These are phyloP conservation scores for Pterostichus niger DNA, from an alignment of 2,888 invertebrate species.

Conservation along the genomic window DNA sequence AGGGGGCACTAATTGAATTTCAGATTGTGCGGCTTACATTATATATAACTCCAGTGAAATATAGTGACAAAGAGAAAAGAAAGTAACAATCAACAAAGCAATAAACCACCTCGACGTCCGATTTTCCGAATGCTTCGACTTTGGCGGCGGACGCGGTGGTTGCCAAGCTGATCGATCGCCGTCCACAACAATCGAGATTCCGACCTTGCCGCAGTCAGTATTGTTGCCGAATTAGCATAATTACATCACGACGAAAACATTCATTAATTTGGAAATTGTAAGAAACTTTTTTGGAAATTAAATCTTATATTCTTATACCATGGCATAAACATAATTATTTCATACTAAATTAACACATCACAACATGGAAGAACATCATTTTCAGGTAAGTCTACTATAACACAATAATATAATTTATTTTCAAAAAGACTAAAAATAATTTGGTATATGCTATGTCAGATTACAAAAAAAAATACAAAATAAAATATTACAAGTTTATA, in stretches of 20 bases:
- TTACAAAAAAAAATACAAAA: too few species aligned
- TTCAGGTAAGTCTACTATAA: too few species aligned
- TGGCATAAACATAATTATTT: background rate
- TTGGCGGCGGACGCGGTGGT: slow-evolving; percentile 1
- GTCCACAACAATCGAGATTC: slow-evolving; percentile 20
- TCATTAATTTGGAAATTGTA: background rate
- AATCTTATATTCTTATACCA: too few species aligned
- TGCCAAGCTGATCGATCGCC: slow-evolving; percentile 27
- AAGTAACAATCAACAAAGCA: slow-evolving; percentile 70
- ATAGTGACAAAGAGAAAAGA: slow-evolving; percentile 70
- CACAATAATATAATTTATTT: too few species aligned
- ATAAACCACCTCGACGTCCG: slow-evolving; percentile 67
- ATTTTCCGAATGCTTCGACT: slow-evolving; percentile 53
- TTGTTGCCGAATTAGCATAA: slow-evolving; percentile 49
- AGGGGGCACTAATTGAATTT: slow-evolving; percentile 69
- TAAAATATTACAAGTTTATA: too few species aligned
- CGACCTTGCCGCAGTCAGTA: background rate
- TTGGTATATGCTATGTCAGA: too few species aligned
- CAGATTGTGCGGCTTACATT: slow-evolving; percentile 70
- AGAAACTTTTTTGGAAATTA: too few species aligned
- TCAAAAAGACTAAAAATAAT: too few species aligned
- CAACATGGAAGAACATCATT: too few species aligned
- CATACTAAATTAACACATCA: too few species aligned
- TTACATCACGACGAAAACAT: slow-evolving; percentile 21
- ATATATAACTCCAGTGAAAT: slow-evolving; percentile 70